Conservation (phyloP, 1,140 invertebrate genomes). For the Brachionus angularis region DNA sequence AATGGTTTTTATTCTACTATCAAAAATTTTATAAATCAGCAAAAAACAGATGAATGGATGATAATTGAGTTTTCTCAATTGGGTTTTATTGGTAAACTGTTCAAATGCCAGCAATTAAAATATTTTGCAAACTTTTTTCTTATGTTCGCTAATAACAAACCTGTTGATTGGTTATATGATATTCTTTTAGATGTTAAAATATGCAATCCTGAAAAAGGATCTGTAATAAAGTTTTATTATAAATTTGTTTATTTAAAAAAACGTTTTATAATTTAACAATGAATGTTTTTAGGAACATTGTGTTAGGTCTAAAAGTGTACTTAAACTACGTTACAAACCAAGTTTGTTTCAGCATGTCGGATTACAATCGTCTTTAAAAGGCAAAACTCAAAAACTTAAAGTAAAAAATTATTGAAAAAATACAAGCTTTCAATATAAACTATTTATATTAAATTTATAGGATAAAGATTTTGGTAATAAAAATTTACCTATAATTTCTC, state of each 20-base stretch:
- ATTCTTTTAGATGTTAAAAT: slow-evolving; percentile 67
- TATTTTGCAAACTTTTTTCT: slow-evolving; percentile 86
- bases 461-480: slow-evolving; percentile 88
- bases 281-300: slow-evolving; percentile 73
- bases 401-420: slow-evolving; percentile 59
- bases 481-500: slow-evolving; percentile 72
- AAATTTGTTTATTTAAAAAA: not conserved
- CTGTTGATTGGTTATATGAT: slow-evolving; percentile 91
- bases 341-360: slow-evolving; percentile 94
- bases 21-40: slow-evolving; percentile 75
- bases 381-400: slow-evolving; percentile 93
- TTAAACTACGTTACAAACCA: slow-evolving; percentile 69
- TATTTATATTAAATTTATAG: slow-evolving; percentile 57
- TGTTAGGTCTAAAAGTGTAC: slow-evolving; percentile 57
- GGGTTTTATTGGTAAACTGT: slow-evolving; percentile 70
- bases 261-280: slow-evolving; percentile 22
- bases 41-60: slow-evolving; percentile 80
- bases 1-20: slow-evolving; percentile 74
- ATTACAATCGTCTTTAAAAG: slow-evolving; percentile 85
- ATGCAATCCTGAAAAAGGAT: slow-evolving; percentile 64
- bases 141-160: slow-evolving; percentile 91
- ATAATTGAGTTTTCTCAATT: slow-evolving; percentile 88
- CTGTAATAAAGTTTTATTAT: slow-evolving; percentile 49
- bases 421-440: not conserved
- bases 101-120: slow-evolving; percentile 79